phyloP scores from a whole-genome alignment of 2,888 invertebrate species.

The Tromatobia lineatoria region DNA sequence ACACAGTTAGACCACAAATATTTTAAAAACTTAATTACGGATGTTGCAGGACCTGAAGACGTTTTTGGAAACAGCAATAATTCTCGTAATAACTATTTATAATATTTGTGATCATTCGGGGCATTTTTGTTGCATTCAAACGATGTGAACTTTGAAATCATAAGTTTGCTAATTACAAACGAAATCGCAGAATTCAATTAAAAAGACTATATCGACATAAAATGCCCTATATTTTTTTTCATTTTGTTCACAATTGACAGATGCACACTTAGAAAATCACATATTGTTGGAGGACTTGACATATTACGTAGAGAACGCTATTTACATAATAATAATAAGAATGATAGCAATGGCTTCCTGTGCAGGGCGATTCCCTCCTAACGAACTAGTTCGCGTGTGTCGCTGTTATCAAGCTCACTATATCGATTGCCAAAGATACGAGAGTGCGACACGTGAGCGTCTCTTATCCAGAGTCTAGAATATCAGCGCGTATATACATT shows the following conservation, averaged over 20 bases:
- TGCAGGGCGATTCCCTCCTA: conserved; percentile 1
- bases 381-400: conserved; percentile 24
- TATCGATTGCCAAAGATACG: conserved; percentile 58
- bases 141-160: neutral
- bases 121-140: neutral
- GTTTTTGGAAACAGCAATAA: too few species aligned
- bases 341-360: neutral
- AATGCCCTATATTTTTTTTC: neutral
- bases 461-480: conserved; percentile 43
- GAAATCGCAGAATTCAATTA: neutral
- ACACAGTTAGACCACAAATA: too few species aligned
- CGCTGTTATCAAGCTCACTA: conserved; percentile 18
- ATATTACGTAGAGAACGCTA: conserved; percentile 46
- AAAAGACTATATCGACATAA: neutral
- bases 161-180: neutral
- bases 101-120: neutral
- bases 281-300: conserved; percentile 48
- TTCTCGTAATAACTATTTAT: too few species aligned
- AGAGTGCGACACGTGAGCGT: conserved; percentile 33
- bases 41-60: too few species aligned
- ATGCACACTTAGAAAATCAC: conserved; percentile 27
- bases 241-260: neutral
- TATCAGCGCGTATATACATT: conserved; percentile 29
- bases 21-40: too few species aligned
- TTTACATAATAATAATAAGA: conserved; percentile 41